A percentile compares a stretch with the other conserved stretches of the same genome.
phyloP scores from a whole-genome alignment of 2,797 vertebrate genomes.

The Cyprinella venusta region DNA sequence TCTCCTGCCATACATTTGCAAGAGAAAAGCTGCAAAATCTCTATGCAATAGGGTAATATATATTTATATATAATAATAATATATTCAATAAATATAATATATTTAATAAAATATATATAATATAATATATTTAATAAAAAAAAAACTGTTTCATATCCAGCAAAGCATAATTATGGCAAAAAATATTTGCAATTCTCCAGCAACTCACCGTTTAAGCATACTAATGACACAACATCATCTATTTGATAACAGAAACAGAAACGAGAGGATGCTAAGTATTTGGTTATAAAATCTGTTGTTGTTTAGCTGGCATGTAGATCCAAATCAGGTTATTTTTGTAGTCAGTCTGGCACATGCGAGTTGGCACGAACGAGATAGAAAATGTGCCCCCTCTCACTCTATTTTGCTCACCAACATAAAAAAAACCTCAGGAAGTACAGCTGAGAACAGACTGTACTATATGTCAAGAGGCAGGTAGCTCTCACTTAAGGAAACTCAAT shows the following conservation, averaged over 20 bases:
- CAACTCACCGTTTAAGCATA: neutral
- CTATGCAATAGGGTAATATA: neutral
- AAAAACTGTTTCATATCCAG: neutral
- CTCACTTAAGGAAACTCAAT: slow-evolving; percentile 20
- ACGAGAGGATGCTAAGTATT: neutral
- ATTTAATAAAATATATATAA: neutral
- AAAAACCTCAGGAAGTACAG: neutral
- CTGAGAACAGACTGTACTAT: slow-evolving; percentile 42
- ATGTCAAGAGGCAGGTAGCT: slow-evolving; percentile 32
- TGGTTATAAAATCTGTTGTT: slow-evolving; percentile 41
- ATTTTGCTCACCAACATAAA: neutral
- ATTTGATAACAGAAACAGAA: slow-evolving; percentile 7
- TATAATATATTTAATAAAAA: neutral
- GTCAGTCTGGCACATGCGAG: slow-evolving; percentile 30
- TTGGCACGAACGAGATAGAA: slow-evolving; percentile 17
- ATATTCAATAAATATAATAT: no score
- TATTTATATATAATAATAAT: neutral
- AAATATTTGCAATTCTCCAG: neutral
- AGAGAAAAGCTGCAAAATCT: neutral
- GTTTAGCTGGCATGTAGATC: slow-evolving; percentile 38
- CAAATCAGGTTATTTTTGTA: slow-evolving; percentile 36
- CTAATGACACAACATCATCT: neutral
- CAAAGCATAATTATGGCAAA: neutral
- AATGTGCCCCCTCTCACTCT: neutral
- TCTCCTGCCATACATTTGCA: neutral